Evolutionary conservation across 2,113 vertebrate genomes (phyloP).

Genomic region (Morone chrysops): DNA sequence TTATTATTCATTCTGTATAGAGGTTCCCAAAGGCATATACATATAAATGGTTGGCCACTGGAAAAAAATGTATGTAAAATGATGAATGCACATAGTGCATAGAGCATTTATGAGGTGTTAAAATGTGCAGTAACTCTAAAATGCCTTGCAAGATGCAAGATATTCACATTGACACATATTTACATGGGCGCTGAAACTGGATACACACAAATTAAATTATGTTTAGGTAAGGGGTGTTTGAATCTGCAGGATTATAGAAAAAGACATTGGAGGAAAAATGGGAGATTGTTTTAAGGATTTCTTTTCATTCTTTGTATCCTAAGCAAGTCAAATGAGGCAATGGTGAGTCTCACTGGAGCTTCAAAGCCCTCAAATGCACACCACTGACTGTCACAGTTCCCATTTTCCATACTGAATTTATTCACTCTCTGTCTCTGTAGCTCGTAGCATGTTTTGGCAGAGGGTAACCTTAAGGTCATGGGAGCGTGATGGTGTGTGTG

Average conservation of each 20-base stretch:
- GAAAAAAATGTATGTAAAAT: neutral
- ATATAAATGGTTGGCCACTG: neutral
- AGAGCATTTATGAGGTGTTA: constrained; percentile 43
- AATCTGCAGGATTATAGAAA: neutral
- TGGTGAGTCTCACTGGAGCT: constrained; percentile 6
- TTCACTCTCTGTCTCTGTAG: neutral
- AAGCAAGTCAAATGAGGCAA: constrained; percentile 35
- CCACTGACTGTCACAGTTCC: constrained; percentile 32
- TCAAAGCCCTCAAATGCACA: constrained; percentile 15
- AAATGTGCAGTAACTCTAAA: constrained; percentile 18
- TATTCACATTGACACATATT: neutral
- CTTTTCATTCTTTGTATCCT: constrained; percentile 6
- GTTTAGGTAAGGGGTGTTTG: neutral
- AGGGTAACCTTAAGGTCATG: constrained; percentile 46
- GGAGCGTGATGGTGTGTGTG: constrained; percentile 13
- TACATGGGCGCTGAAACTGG: neutral
- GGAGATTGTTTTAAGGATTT: neutral
- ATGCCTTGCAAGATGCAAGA: constrained; percentile 7
- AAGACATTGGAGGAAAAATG: neutral
- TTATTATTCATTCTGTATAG: constrained; percentile 18
- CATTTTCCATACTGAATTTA: constrained; percentile 36
- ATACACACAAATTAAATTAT: neutral
- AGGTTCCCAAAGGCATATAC: neutral
- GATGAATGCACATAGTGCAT: neutral
- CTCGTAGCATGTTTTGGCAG: constrained; percentile 45